Evolutionary conservation across 2,113 vertebrate species (phyloP).

Genomic region (Misgurnus mizolepis): DNA sequence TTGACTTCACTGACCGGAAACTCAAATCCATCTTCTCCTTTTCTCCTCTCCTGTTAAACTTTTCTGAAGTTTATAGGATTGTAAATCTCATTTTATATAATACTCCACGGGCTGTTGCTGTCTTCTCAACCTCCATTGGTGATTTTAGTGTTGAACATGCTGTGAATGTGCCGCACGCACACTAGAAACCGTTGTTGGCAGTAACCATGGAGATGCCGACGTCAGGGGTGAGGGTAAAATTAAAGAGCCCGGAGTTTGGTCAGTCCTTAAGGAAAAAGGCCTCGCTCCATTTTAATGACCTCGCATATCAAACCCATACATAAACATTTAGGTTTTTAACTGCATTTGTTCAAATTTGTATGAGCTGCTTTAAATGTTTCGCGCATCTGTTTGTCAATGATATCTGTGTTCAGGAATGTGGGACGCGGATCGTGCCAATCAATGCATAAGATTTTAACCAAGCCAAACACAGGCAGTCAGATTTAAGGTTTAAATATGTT

Average conservation of each 20-base stretch:
- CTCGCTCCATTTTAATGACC: too few relatives aligned
- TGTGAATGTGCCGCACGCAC: constrained; percentile 5
- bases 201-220: constrained; percentile 65
- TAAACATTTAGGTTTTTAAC: not conserved
- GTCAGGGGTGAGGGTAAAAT: not conserved
- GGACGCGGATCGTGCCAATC: not conserved
- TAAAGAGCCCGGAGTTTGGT: not conserved
- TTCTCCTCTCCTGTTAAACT: not conserved
- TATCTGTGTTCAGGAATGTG: not conserved
- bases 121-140: not conserved
- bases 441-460: not conserved
- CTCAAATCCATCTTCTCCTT: constrained; percentile 58
- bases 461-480: not conserved
- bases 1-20: constrained; percentile 61
- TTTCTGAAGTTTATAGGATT: constrained; percentile 8
- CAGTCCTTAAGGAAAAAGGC: not conserved
- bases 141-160: constrained; percentile 22
- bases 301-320: too few relatives aligned
- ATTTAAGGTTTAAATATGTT: not conserved
- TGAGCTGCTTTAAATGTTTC: too few relatives aligned
- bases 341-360: too few relatives aligned
- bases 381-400: too few relatives aligned
- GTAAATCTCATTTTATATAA: not conserved
- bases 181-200: constrained; percentile 57
- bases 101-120: not conserved